Evolutionary conservation across 2,797 vertebrate genomes (phyloP).

Genomic region (Cephalopachus bancanus): DNA sequence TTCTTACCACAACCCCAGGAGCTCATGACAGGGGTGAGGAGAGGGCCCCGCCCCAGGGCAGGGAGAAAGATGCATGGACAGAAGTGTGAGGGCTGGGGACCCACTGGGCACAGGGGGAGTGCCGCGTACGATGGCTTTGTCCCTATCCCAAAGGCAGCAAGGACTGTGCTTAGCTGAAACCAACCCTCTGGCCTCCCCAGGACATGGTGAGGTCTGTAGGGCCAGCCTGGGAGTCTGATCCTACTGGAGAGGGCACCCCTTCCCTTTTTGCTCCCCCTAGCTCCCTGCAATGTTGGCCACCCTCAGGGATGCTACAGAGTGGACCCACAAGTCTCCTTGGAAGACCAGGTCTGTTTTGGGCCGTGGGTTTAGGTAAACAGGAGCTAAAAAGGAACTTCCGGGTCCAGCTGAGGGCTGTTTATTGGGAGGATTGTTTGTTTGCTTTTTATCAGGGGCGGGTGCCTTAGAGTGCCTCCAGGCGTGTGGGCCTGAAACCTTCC

Average conservation of each 20-base stretch:
- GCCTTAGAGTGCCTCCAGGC: no score
- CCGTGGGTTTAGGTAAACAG: no score
- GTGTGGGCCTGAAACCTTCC: no score
- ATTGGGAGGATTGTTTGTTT: no score
- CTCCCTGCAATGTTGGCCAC: neutral
- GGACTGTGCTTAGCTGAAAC: accelerated
- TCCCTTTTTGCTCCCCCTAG: no score
- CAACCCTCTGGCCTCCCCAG: neutral
- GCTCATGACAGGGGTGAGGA: no score
- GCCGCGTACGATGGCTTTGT: accelerated
- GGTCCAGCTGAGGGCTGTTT: no score
- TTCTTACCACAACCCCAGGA: neutral
- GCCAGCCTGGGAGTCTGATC: neutral
- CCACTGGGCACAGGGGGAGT: no score
- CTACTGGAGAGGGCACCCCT: accelerated
- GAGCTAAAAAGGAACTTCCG: no score
- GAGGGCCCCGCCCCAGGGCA: neutral
- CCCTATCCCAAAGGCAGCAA: neutral
- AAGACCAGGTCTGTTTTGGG: neutral
- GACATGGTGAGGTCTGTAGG: neutral
- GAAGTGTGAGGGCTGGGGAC: neutral
- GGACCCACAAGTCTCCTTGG: neutral
- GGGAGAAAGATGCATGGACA: neutral
- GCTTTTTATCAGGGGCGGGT: no score
- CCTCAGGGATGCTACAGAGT: accelerated